Evolutionary conservation across 2,113 vertebrate species (phyloP), one percentile per base, ranked within the genome.

Genomic region (Elgaria multicarinata): DNA sequence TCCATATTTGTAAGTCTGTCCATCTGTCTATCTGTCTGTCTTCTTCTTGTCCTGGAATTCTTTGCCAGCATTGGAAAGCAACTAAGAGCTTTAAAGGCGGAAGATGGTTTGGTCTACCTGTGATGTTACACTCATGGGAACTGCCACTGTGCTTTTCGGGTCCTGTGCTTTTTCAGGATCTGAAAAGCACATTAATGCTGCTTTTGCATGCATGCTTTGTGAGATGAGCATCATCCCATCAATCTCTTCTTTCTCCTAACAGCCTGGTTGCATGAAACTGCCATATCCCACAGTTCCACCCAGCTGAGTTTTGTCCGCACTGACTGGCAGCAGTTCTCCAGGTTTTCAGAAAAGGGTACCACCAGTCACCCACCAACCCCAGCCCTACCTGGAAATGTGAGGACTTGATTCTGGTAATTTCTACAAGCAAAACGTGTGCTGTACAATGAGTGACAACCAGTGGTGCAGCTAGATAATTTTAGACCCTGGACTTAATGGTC

Each of bases 281-380:
- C 22, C 4, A 42, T 28, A 42, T 31, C 67, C 33, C 39, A 33
- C 4, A 33, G 3, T 28, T 62, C 36, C n/a, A 67, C 14, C 31
- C 66, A 16, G 9, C 20, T 46, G 6, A 28, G 53, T 42, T 58
- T 20, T 76, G 12, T 36, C 33, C 14, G 1, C n/a, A 18, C 16
- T 50, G 26, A 87, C 66, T 53, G 46, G 44, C 44, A 39, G 22
- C 6, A 22, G 20, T 22, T 28, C 46, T 69, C 4, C 33, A 50
- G 26, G 10, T 8, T 50, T 79, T 50, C 0, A 2, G 62, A 1
- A 3, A 46, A 3, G 2, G 20, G 4, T n/a, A 4, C n/a, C n/a
- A n/a, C n/a, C n/a, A n/a, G n/a, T n/a, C n/a, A n/a, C n/a, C n/a
- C n/a, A n/a, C n/a, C 31, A 22, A 12, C 9, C 4, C 28, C 2